These are phyloP conservation scores for Melinopterus prodromus DNA, from an alignment of 2,888 invertebrate species.

Conservation along the genomic window DNA sequence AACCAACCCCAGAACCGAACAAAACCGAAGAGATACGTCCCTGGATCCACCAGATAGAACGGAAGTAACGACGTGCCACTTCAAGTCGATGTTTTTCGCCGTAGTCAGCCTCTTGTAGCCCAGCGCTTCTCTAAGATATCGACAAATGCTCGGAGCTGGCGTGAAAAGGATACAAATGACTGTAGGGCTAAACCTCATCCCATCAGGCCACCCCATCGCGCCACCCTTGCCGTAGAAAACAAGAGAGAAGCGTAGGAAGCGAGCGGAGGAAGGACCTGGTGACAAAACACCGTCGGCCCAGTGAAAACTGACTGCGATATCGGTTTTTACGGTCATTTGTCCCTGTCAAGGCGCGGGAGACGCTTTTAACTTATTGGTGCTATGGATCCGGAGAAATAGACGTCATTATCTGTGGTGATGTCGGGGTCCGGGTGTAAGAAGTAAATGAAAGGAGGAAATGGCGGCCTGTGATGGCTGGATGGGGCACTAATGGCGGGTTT, in stretches of 20 bases:
- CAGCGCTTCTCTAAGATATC: not conserved
- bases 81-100: not conserved
- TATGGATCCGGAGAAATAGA: not conserved
- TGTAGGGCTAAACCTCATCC: not conserved
- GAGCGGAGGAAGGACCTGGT: not conserved
- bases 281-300: not conserved
- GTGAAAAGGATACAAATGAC: slow-evolving; percentile 4
- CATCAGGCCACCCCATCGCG: not conserved
- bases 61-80: not conserved
- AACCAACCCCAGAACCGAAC: not conserved
- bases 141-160: not conserved
- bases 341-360: not conserved
- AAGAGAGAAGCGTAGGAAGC: not conserved
- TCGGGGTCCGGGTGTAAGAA: not conserved
- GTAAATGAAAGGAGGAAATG: slow-evolving; percentile 14
- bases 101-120: not conserved
- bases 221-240: not conserved
- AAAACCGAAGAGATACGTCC: not conserved
- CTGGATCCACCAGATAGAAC: not conserved
- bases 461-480: slow-evolving; percentile 21
- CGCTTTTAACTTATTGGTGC: not conserved
- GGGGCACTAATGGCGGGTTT: not conserved
- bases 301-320: not conserved
- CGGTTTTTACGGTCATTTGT: not conserved
- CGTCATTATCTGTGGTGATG: not conserved